Evolutionary conservation across 2,888 invertebrate genomes (phyloP).

Genomic region (Mythimna pallens): DNA sequence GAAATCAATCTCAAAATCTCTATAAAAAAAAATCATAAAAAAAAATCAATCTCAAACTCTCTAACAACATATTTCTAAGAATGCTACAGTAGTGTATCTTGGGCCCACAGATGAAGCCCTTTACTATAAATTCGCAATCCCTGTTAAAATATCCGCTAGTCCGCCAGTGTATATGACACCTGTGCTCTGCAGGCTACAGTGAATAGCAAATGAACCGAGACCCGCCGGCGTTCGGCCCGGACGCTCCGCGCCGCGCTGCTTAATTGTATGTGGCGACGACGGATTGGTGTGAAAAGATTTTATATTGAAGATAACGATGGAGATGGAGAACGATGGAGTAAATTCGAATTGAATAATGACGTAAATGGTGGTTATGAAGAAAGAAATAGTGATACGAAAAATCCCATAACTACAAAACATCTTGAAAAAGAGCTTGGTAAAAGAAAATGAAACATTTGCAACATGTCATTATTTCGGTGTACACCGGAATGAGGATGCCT

Average conservation of each 20-base stretch:
- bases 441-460: not conserved
- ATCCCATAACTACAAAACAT: not conserved
- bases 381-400: not conserved
- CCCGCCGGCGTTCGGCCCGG: not conserved
- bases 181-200: slow-evolving; percentile 35
- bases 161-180: slow-evolving; percentile 38
- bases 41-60: not conserved
- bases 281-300: slow-evolving; percentile 7
- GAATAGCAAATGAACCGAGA: slow-evolving; percentile 44
- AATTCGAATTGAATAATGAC: not conserved
- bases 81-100: not conserved
- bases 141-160: slow-evolving; percentile 30
- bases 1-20: too few relatives aligned
- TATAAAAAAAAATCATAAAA: too few relatives aligned
- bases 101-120: not conserved
- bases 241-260: slow-evolving; percentile 3
- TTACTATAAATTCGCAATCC: not conserved
- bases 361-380: not conserved
- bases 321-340: slow-evolving; percentile 8
- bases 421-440: not conserved
- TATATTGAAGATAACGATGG: slow-evolving; percentile 6
- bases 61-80: not conserved
- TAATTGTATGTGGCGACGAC: slow-evolving; percentile 18
- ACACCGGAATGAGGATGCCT: too few relatives aligned
- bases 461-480: not conserved